Evolutionary conservation across 2,888 invertebrate genomes (phyloP), one percentile per base, ranked within the genome.

Genomic region (Laspeyria flexula): DNA sequence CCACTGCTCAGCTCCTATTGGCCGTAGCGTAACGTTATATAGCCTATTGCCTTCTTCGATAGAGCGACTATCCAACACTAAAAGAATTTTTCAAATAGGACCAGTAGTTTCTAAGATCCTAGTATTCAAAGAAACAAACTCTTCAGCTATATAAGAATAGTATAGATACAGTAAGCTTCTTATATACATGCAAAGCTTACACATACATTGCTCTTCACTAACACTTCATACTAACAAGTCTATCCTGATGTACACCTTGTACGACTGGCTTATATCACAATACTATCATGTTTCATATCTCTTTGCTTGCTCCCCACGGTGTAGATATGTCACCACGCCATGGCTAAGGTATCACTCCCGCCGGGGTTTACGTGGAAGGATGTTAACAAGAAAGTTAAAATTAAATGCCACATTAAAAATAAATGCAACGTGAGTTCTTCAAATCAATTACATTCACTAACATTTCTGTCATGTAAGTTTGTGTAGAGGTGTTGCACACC

Each of bases 281-380:
- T 73, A 66, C 65, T 70, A 58, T 75, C 77, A 79, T 75, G n/a
- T 57, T 74, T 71, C 75, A 78, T 74, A 60, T 78, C 70, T 81
- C 71, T 83, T 68, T 85, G 81, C 83, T 83, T 85, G 83, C 85
- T 86, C 81, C 76, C 77, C 77, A 72, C 75, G 79, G 71, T 77
- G 77, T 86, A 89, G 89, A 86, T 86, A 75, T 83, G 81, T 83
- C 81, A 83, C 77, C 83, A 85, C 75, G 75, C 77, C 73, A 79
- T 81, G 83, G 73, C 83, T 82, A 88, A 86, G 75, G 71, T 87
- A 76, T 77, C 86, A 68, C 85, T 86, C 64, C 86, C 88, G 75
- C 87, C 88, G 69, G 89, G 89, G 73, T 88, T 88, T 82, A 83
- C 86, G 52, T 89, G 89, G 89, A 88, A 86, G 84, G 88, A 89